Base-by-base conservation (phyloP, 2,113 vertebrate species). In the Sylvilagus bachmani region DNA sequence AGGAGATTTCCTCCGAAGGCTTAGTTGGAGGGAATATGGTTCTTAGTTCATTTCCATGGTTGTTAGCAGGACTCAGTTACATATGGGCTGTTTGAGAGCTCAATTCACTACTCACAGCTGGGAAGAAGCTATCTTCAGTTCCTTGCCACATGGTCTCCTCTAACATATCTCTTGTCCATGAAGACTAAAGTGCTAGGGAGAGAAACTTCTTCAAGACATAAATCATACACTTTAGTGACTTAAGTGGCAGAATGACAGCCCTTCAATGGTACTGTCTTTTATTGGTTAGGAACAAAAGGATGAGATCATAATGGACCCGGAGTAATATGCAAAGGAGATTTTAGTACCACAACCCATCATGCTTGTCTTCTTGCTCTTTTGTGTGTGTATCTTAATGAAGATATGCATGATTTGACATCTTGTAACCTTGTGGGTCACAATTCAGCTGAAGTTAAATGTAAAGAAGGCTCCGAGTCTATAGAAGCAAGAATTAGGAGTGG, bases 111-210 rank as follows among this genome's bases (percentile, higher is more conserved):
- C 2, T 44, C 31, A 16, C 29, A 77, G 0, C 71, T 62, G 13
- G 8, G 21, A 66, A 67, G 24, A 31, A 83, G 8, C 36, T 49
- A 29, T 14, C 13, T 27, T 91, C 1, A 29, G 7, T 38, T 74
- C 8, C 33, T 84, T n/a, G 24, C 2, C 31, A 27, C 22, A n/a
- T 1, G 64, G 61, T 0, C 3, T 0, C 62, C 49, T 84, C 12
- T 33, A 51, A 44, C 4, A 64, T 2, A 5, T 21, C 29, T 69
- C 6, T 88, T 79, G 3, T 80, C 74, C 74, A 77, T 36, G 6
- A 66, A 61, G n/a, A 31, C 14, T 53, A 27, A 29, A 9, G 29
- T 62, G 38, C 73, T 1, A 25, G 24, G 3, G n/a, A 92, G 24
- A 24, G 19, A 86, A 66, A 55, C n/a, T 53, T 14, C 27, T 73